Conservation (phyloP, 2,797 vertebrate genomes). For the Manis javanica region DNA sequence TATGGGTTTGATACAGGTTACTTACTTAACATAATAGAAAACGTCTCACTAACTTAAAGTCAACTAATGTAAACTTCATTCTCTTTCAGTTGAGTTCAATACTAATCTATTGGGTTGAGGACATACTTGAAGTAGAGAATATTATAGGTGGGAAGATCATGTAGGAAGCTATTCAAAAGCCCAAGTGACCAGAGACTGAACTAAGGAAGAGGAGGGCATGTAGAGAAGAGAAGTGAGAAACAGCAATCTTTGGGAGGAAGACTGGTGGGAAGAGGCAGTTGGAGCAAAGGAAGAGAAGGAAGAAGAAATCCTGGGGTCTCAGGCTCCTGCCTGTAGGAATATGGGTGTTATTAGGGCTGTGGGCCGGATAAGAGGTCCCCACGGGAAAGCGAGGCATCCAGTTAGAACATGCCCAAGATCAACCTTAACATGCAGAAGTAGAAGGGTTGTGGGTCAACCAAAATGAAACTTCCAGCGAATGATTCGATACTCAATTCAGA, state of each 20-base stretch:
- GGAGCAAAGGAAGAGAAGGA: neutral
- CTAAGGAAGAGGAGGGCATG: neutral
- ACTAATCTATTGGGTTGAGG: neutral
- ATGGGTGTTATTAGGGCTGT: rapidly evolving
- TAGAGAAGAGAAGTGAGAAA: neutral
- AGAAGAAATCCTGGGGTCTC: neutral
- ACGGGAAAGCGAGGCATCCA: neutral
- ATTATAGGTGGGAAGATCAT: neutral
- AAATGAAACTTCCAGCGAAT: neutral
- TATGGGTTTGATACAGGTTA: neutral
- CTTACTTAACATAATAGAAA: neutral
- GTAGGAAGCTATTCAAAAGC: neutral
- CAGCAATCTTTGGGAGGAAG: neutral
- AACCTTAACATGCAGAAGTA: neutral
- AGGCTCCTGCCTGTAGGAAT: neutral
- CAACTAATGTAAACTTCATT: neutral
- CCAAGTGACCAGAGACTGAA: neutral
- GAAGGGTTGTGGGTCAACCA: no score
- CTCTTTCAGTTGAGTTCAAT: neutral
- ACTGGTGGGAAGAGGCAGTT: neutral
- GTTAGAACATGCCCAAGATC: neutral
- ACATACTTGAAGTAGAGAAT: neutral
- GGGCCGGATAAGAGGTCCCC: neutral
- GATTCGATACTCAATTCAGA: neutral
- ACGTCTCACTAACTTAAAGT: neutral